Evolutionary conservation across 2,113 vertebrate genomes (phyloP).

Genomic region (Rhinopomastus cyanomelas): DNA sequence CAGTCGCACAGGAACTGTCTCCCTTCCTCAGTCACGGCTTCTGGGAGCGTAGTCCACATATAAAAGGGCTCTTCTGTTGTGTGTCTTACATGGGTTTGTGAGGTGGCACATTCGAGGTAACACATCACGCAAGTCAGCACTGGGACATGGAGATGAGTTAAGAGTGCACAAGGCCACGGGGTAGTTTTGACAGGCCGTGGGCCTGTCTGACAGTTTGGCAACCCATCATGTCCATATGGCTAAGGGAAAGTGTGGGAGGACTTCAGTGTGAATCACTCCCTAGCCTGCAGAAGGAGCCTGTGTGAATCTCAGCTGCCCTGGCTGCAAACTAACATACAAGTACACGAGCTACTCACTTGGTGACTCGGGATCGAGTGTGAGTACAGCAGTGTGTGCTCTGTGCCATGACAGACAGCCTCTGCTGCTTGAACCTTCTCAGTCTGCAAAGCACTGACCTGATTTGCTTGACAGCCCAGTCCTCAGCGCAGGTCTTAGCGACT

Average conservation of each 20-base stretch:
- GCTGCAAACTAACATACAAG: not conserved
- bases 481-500: not conserved
- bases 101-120: not conserved
- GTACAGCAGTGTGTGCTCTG: not conserved
- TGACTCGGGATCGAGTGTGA: not conserved
- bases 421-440: not conserved
- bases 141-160: not conserved
- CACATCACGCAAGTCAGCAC: not conserved
- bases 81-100: not conserved
- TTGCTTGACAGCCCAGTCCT: not conserved
- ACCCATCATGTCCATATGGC: not conserved
- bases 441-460: not conserved
- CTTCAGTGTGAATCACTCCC: not conserved
- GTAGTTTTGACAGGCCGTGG: not conserved
- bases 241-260: not conserved
- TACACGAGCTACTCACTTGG: not conserved
- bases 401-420: not conserved
- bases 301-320: not conserved
- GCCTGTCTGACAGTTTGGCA: not conserved
- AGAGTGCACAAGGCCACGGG: not conserved
- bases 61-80: not conserved
- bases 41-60: not conserved
- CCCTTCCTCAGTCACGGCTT: not conserved
- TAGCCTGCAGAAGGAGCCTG: not conserved
- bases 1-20: too few species aligned